phyloP scores from a whole-genome alignment of 2,113 vertebrate genomes.

The Alectura lathami region DNA sequence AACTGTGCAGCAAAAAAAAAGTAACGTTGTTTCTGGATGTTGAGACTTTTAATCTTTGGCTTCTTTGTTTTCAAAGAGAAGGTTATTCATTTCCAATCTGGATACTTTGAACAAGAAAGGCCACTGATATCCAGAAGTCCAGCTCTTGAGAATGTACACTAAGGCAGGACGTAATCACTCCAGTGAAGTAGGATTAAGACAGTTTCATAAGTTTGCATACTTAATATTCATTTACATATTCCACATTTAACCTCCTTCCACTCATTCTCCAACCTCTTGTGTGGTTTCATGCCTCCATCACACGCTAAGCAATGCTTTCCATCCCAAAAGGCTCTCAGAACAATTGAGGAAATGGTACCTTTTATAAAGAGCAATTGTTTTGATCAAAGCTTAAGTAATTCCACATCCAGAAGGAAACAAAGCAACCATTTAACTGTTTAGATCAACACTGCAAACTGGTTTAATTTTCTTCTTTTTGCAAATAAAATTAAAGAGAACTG shows the following conservation, averaged over 20 bases:
- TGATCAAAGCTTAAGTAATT: neutral
- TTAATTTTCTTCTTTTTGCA: neutral
- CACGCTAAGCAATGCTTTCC: neutral
- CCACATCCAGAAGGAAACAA: slow-evolving; percentile 34
- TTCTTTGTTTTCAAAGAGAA: neutral
- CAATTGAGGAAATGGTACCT: neutral
- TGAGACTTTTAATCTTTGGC: neutral
- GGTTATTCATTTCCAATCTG: neutral
- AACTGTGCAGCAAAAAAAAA: neutral
- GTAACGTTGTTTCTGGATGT: neutral
- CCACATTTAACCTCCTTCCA: neutral
- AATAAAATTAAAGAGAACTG: neutral
- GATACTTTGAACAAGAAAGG: neutral
- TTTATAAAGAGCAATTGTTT: slow-evolving; percentile 25
- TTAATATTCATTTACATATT: neutral
- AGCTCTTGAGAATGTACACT: neutral
- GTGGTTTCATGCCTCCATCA: neutral
- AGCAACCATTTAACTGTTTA: neutral
- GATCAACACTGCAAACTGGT: neutral
- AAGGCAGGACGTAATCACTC: neutral
- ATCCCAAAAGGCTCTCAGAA: neutral
- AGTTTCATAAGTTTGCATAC: neutral
- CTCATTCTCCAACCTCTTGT: neutral
- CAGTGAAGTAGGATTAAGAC: neutral
- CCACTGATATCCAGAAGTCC: neutral